phyloP scores from a whole-genome alignment of 2,888 invertebrate species.

The Tenodera sinensis region DNA sequence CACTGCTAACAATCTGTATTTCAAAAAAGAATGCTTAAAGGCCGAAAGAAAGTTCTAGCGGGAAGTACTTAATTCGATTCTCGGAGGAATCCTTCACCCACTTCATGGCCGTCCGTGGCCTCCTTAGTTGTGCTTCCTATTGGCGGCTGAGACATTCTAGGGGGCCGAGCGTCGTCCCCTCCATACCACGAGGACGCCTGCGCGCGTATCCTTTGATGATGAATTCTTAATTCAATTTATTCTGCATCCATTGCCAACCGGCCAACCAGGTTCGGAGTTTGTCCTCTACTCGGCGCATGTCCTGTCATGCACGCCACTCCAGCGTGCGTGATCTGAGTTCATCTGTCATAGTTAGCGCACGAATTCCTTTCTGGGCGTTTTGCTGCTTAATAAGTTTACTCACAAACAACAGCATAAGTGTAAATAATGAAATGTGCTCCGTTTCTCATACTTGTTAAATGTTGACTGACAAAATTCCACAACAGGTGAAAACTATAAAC shows the following conservation, averaged over 20 bases:
- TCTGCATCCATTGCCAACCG: background rate
- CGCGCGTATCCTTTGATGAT: background rate
- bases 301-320: background rate
- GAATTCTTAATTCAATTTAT: background rate
- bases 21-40: background rate
- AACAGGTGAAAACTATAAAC: no score
- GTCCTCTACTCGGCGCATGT: background rate
- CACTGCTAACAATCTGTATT: no score
- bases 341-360: no score
- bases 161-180: background rate
- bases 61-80: background rate
- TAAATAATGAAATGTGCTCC: no score
- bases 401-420: no score
- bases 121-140: background rate
- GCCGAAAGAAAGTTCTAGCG: background rate
- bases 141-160: background rate
- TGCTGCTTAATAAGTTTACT: no score
- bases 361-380: no score
- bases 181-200: background rate
- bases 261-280: background rate
- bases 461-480: no score
- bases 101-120: background rate
- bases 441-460: no score
- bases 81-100: background rate
- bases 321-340: background rate